Evolutionary conservation across 2,888 invertebrate species (phyloP).

Genomic region (Heliconius cydno): DNA sequence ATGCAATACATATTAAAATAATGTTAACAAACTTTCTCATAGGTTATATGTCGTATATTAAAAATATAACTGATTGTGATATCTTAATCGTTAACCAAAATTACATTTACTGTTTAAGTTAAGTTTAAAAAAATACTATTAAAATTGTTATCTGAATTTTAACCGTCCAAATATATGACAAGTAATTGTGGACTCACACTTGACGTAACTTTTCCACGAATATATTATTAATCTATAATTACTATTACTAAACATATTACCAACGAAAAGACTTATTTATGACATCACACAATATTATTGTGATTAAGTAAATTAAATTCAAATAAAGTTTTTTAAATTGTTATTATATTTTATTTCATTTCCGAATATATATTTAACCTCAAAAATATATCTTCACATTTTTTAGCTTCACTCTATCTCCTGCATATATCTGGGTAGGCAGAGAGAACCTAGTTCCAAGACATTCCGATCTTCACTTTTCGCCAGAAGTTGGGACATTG

Average conservation of each 20-base stretch:
- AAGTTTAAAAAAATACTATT: not conserved
- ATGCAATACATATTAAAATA: not conserved
- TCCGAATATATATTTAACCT: not conserved
- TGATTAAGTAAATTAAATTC: slow-evolving; percentile 16
- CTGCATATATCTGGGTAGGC: too few species aligned
- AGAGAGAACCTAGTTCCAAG: too few species aligned
- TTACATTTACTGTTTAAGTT: slow-evolving; percentile 22
- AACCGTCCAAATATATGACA: slow-evolving; percentile 16
- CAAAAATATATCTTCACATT: not conserved
- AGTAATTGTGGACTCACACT: not conserved
- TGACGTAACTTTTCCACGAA: not conserved
- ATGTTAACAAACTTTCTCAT: not conserved
- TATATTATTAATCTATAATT: slow-evolving; percentile 10
- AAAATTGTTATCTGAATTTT: not conserved
- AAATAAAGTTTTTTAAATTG: slow-evolving; percentile 8
- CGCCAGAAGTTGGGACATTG: too few species aligned
- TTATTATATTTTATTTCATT: not conserved
- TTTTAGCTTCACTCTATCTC: too few species aligned
- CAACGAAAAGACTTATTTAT: slow-evolving; percentile 21
- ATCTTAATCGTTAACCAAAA: slow-evolving; percentile 14
- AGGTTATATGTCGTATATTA: not conserved
- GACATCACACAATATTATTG: slow-evolving; percentile 21
- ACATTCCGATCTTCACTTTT: too few species aligned
- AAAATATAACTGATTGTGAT: slow-evolving; percentile 9
- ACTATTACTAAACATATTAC: not conserved